These are phyloP conservation scores for Palythoa caribaeorum DNA, from an alignment of 92 coral and sea anemone genomes.

Conservation along the genomic window DNA sequence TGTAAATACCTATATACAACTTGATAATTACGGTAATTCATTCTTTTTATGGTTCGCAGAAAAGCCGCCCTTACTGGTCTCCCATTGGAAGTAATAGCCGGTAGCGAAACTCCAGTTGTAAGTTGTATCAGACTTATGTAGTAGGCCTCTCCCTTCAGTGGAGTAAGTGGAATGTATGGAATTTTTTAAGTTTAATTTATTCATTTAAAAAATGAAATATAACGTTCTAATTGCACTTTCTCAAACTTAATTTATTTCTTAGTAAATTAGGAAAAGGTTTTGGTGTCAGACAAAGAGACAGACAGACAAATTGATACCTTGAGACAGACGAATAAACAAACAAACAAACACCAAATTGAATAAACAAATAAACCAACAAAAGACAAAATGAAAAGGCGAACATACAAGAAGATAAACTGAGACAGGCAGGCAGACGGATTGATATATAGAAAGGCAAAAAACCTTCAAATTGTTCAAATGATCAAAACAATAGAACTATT, in stretches of 20 bases:
- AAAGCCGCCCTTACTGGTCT: slow-evolving; percentile 81
- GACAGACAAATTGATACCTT: neutral
- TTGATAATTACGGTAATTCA: neutral
- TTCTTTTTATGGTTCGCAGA: slow-evolving; percentile 40
- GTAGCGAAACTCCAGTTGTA: slow-evolving; percentile 90
- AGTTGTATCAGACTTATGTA: neutral
- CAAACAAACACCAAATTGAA: too few species aligned
- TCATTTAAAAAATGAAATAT: neutral
- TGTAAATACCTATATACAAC: neutral
- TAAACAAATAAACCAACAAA: too few species aligned
- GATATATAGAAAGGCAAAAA: too few species aligned
- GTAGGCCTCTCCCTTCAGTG: neutral
- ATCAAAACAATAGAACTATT: neutral
- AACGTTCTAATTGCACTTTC: too few species aligned
- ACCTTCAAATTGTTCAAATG: neutral
- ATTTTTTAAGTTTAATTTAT: too few species aligned
- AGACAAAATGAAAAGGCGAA: too few species aligned
- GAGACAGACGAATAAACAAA: neutral
- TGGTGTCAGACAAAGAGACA: neutral
- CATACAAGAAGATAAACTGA: too few species aligned
- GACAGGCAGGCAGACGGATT: too few species aligned
- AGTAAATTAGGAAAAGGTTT: too few species aligned
- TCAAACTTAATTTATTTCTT: too few species aligned
- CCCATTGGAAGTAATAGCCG: slow-evolving; percentile 74
- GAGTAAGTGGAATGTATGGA: neutral